Base-by-base conservation (phyloP, 2,113 vertebrate genomes). In the Oceanodroma tethys region DNA sequence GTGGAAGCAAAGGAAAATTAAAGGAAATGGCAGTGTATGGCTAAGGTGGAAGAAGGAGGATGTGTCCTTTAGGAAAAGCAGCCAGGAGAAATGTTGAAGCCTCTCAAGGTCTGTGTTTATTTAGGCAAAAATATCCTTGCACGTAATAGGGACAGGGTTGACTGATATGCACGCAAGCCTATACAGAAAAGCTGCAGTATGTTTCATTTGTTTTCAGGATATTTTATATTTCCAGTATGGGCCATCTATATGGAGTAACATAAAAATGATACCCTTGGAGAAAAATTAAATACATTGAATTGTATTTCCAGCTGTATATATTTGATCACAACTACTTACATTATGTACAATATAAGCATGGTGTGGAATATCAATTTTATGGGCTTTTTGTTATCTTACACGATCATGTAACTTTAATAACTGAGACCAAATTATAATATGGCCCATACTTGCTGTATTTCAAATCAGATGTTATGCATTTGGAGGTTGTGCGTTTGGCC, bases 81-180 rank as follows among this genome's bases (percentile, higher is more conserved):
- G 73, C 34, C 48, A 13, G n/a, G 40, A 65, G 20, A 63, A 30
- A 3, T 2, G 20, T 1, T n/a, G 63, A 19, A 48, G 63, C 30
- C 56, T 85, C 6, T 1, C 22, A 14, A 43, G 21, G 38, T 45
- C 38, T 47, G 47, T 16, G n/a, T 25, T 26, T 22, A 2, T 58
- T 52, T 34, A 19, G 23, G 21, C 16, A 50, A 22, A 58, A 47
- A 29, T 2, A 20, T 38, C 56, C 56, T n/a, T 29, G 23, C 8
- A 5, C 10, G 0, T 16, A 6, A 5, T 2, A 40, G 55, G 36
- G 22, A 7, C n/a, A 3, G 50, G 17, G 50, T 2, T 63, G 48
- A 4, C n/a, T 13, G 19, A 10, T 7, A 5, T 0, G 22, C 42
- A 19, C 16, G 3, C 0, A 8, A 63, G 40, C 20, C 58, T 27